phyloP scores from a whole-genome alignment of 2,888 invertebrate species.

The Cephalotes varians region DNA sequence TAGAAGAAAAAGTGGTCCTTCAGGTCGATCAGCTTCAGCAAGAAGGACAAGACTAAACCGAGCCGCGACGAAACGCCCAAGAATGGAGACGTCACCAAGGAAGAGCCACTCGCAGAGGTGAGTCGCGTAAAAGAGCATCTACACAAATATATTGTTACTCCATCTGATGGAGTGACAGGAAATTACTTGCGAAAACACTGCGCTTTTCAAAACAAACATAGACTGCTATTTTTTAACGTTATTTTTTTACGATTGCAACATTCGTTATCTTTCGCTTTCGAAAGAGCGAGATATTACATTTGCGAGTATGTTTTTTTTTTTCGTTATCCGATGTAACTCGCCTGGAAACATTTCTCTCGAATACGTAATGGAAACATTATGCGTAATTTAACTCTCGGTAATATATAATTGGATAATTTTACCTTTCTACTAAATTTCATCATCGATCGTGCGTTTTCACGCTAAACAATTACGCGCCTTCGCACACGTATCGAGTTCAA shows the following conservation, averaged over 20 bases:
- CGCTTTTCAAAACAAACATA: not conserved
- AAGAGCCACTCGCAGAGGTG: conserved; percentile 88
- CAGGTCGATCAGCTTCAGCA: conserved; percentile 94
- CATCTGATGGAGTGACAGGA: not conserved
- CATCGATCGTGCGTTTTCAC: not conserved
- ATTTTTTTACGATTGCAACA: not conserved
- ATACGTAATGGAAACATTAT: conserved; percentile 7
- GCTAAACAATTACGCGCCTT: not conserved
- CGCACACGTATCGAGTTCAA: not conserved
- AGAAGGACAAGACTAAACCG: conserved; percentile 95
- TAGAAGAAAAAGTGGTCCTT: conserved; percentile 96
- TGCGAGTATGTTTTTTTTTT: not conserved
- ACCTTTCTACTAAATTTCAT: not conserved
- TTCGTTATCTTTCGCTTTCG: not conserved
- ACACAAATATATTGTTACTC: not conserved
- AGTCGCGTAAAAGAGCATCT: conserved; percentile 76
- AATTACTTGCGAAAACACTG: not conserved
- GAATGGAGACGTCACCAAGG: conserved; percentile 88
- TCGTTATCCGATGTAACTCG: not conserved
- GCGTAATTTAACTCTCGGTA: conserved; percentile 4
- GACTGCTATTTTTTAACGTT: not conserved
- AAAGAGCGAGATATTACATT: not conserved
- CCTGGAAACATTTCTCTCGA: not conserved
- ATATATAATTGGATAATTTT: conserved; percentile 19
- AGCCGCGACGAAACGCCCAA: conserved; percentile 89